These are phyloP conservation scores for Pachyseris speciosa DNA, from an alignment of 64 coral and sea anemone species.

Conservation along the genomic window DNA sequence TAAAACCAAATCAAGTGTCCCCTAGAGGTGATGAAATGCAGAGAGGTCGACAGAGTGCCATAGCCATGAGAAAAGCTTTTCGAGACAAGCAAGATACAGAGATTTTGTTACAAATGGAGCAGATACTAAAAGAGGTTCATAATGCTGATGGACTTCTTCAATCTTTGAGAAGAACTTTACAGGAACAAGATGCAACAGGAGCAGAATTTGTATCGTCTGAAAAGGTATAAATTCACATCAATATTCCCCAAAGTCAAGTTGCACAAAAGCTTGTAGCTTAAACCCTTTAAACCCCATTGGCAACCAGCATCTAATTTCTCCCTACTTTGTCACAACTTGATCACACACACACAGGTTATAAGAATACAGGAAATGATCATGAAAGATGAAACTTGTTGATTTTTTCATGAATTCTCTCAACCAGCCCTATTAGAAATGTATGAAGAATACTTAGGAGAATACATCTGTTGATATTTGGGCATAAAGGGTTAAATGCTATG, in stretches of 20 bases:
- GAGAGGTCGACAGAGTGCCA: constrained; percentile 73
- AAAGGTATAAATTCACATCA: constrained; percentile 44
- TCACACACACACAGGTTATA: too few species aligned
- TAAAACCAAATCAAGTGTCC: constrained; percentile 93
- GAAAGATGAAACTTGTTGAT: too few species aligned
- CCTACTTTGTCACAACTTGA: too few species aligned
- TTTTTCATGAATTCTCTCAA: too few species aligned
- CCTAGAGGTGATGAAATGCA: constrained; percentile 63
- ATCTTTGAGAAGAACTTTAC: constrained; percentile 50
- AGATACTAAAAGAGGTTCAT: constrained; percentile 46
- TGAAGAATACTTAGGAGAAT: too few species aligned
- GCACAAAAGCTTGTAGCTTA: neutral
- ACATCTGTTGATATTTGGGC: too few species aligned
- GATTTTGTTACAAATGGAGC: constrained; percentile 81
- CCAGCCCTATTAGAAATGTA: too few species aligned
- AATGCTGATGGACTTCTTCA: constrained; percentile 41
- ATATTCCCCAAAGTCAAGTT: neutral
- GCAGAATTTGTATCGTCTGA: constrained; percentile 68
- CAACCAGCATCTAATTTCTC: too few species aligned
- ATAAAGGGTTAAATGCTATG: too few species aligned
- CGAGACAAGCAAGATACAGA: constrained; percentile 81
- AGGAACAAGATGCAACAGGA: constrained; percentile 44
- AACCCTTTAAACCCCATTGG: too few species aligned
- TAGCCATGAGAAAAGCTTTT: constrained; percentile 84
- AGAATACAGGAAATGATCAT: too few species aligned